phyloP scores from a whole-genome alignment of 1,140 invertebrate species.

The Drosophila pseudoobscura region DNA sequence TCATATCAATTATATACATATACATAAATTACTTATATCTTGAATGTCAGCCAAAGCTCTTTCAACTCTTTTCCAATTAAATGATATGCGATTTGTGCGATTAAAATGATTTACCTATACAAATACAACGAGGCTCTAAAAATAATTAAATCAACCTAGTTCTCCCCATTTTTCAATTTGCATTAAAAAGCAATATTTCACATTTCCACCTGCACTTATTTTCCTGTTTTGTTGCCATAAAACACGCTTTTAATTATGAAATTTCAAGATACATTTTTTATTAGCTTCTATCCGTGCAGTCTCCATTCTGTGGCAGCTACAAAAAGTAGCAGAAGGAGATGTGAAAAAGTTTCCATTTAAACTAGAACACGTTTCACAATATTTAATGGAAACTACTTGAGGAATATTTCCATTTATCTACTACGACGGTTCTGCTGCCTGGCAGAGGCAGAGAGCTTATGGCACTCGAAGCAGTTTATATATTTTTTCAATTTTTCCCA shows the following conservation, averaged over 20 bases:
- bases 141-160: too few species aligned
- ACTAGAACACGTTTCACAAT: background rate
- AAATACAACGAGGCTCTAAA: too few species aligned
- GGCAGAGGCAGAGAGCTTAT: background rate
- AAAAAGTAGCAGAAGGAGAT: too few species aligned
- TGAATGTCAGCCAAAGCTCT: too few species aligned
- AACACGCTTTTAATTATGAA: constrained; percentile 24
- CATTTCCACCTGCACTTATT: constrained; percentile 4
- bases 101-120: too few species aligned
- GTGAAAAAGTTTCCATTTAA: background rate
- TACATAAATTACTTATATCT: too few species aligned
- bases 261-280: constrained; percentile 21
- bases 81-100: background rate
- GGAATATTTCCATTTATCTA: constrained; percentile 25
- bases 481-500: constrained; percentile 5
- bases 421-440: too few species aligned
- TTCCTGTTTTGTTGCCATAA: constrained; percentile 5
- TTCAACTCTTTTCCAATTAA: too few species aligned
- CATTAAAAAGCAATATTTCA: constrained; percentile 10
- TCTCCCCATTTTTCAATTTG: constrained; percentile 1
- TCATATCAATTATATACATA: too few species aligned
- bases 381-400: constrained; percentile 18
- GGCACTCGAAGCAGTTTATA: background rate
- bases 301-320: too few species aligned
- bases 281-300: background rate